Base-by-base conservation (phyloP, 2,888 invertebrate species). In the Odontomyia ornata region DNA sequence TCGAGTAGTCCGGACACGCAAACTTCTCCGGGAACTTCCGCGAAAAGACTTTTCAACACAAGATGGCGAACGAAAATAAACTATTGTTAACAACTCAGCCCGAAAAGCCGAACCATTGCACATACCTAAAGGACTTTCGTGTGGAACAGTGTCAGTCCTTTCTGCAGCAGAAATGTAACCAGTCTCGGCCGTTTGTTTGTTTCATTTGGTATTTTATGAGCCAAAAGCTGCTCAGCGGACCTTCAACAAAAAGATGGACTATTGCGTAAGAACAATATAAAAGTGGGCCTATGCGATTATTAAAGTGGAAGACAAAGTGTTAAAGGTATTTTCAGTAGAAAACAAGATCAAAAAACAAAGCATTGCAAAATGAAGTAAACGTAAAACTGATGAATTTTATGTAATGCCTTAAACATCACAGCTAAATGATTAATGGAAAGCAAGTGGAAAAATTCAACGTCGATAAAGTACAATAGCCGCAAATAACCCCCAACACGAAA, bases 231-330 rank as follows among this genome's bases (percentile, higher is more conserved):
- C n/a, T n/a, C n/a, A n/a, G n/a, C n/a, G n/a, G n/a, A n/a, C n/a
- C n/a, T n/a, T n/a, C n/a, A n/a, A n/a, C n/a, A 21, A 69, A 69
- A 69, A 23, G 7, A 69, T 69, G 69, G 69, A 69, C 60, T 73
- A 60, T 73, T 73, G 57, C 73, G 73, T 73, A 57, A 73, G 73
- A 73, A 64, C 75, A 47, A 60, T 64, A 43, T 36, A 75, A 47
- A 75, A 64, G 62, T 75, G 75, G 64, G 64, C 64, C 64, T 75
- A 64, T 75, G 46, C 21, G 46, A 60, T 43, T 15, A 60, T 62
- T 60, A 75, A 30, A 56, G 28, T 30, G 57, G 56, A 56, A 36
- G 57, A 72, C 56, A 64, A 75, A 64, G 46, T 62, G 36, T 75
- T 64, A 43, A 27, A 64, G 47, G 23, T 62, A 47, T 46, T 75